Percentiles rank a stretch among this genome's conserved stretches.
phyloP scores from a whole-genome alignment of 2,113 vertebrate species.

The Hypanus sabinus region DNA sequence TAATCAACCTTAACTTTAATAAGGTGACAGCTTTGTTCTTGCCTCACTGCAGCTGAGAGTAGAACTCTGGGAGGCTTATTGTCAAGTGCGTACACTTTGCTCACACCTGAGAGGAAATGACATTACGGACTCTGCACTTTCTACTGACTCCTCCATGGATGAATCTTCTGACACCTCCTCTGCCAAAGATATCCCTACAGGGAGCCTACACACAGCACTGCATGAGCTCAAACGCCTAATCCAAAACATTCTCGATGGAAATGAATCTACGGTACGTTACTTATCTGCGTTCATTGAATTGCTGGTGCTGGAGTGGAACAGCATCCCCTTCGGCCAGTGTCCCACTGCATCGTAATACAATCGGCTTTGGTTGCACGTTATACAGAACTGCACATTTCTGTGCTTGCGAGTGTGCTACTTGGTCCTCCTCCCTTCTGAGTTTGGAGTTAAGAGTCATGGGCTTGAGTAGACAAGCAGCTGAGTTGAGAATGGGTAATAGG shows the following conservation, averaged over 20 bases:
- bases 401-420: too few relatives aligned
- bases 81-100: conserved; percentile 88
- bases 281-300: too few relatives aligned
- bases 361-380: too few relatives aligned
- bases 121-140: conserved; percentile 88
- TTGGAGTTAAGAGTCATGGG: too few relatives aligned
- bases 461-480: too few relatives aligned
- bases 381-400: too few relatives aligned
- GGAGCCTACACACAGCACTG: conserved; percentile 80
- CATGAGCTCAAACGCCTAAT: conserved; percentile 87
- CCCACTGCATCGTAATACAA: too few relatives aligned
- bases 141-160: conserved; percentile 95
- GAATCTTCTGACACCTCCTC: conserved; percentile 95
- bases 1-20: neutral
- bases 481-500: too few relatives aligned
- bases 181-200: conserved; percentile 84
- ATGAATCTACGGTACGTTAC: conserved; percentile 78
- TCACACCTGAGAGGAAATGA: conserved; percentile 90
- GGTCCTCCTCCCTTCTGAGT: too few relatives aligned
- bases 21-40: conserved; percentile 30
- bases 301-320: too few relatives aligned
- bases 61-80: conserved; percentile 95
- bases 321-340: too few relatives aligned
- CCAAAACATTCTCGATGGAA: conserved; percentile 83
- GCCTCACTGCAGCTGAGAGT: conserved; percentile 71